Base-by-base conservation (phyloP, 2,797 vertebrate genomes). In the Platyrinchus mystaceus region DNA sequence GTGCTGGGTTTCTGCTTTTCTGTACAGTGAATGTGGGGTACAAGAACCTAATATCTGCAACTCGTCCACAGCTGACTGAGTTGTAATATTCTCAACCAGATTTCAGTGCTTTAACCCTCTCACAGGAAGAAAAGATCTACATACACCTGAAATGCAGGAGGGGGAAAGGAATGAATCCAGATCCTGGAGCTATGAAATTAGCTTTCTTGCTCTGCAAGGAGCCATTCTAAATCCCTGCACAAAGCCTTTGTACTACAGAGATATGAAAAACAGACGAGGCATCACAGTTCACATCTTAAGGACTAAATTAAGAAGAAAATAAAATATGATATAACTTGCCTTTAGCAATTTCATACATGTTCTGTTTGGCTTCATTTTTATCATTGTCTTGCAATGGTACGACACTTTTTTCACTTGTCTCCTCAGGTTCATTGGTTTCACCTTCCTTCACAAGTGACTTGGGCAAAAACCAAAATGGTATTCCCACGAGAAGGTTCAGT, bases 381-480 rank as follows among this genome's bases (percentile, higher is more conserved):
- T 76, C 27, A 44, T 90, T 94, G 68, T 78, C 87, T 78, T 91
- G 78, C 41, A 96, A 10, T 9, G 80, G 16, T 12, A 26, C 30
- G 47, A 13, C 30, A 53, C 9, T 64, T 62, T 28, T 87, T 66
- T 84, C 49, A 60, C 4, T 20, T 5, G 2, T 14, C 47, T 76
- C 63, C 23, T 93, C 67, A 9, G 37, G 5, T 17, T 86, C 74
- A 19, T 41, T 67, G 47, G 44, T 77, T 94, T 93, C 87, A 39
- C 93, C 87, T 91, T 97, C 97, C 85, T 96, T 89, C 94, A 97
- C 62, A 16, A 99, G 97, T 15, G 98, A 96, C 55, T 97, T 98
- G 11, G 98, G 98, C 75, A 99, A 92, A 89, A 99, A 98, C 97
- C 98, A 99, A 84, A 99, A 99, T 2, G 98, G 98, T 52, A 99